Evolutionary conservation across 2,888 invertebrate genomes (phyloP), one percentile per base, ranked within the genome.

Genomic region (Thereva nobilitata): DNA sequence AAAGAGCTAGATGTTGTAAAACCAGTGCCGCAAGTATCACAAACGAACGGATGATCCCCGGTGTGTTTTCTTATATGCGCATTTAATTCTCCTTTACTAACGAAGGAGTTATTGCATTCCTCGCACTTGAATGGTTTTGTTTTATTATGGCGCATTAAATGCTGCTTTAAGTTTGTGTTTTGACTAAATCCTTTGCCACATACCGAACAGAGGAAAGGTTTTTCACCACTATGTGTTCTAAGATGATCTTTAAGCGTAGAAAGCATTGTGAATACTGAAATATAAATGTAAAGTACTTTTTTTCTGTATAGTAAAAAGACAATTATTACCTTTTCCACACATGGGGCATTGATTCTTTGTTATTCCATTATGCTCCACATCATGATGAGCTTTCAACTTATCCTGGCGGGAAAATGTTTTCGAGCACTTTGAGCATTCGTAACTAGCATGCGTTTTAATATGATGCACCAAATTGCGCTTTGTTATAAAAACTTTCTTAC

Each of bases 1-100:
- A 87, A 72, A 0, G 86, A 85, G 52, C 84, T 84, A 8, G 85
- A 84, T 0, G 86, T 86, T 0, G 86, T 86, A 73, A 86, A 87
- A 0, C 83, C 82, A 7, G 83, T 79, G 0, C 82, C 80, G 50
- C 86, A 86, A 5, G 82, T 82, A 10, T 84, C 84, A 59, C 86
- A 86, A 0, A 83, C 80, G 71, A 85, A 86, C 0, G 86, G 86
- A 70, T 86, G 86, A 0, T 85, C 86, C 0, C 86, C 86, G 5
- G 83, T 85, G 75, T 86, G 86, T 52, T 84, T 86, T 0, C 86
- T 81, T 0, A 74, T 76, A 72, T 86, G 86, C 0, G 86, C 61
- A 6, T 83, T 83, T 0, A 86, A 71, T 72, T 86, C 86, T 8
- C 71, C 80, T 70, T 82, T 82, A 49, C 80, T 82, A 0, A 82